Evolutionary conservation across 2,113 vertebrate genomes (phyloP), one percentile per base, ranked within the genome.

Genomic region (Oryzias curvinotus): DNA sequence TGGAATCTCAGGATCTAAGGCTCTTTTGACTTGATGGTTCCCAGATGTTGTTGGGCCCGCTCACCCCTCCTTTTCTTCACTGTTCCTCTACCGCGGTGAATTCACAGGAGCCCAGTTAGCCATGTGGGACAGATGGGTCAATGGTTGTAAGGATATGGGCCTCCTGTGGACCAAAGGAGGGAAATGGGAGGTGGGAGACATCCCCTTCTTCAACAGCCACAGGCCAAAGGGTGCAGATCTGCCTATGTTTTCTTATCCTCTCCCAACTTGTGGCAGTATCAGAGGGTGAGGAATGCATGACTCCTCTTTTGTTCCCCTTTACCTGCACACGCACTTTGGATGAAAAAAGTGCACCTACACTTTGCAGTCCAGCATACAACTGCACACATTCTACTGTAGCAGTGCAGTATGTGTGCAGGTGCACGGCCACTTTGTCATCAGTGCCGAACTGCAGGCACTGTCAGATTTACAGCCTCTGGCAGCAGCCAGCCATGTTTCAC

Each of bases 11-110:
- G 88, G 88, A 89, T 81, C 83, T 87, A 70, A 84, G 65, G 79
- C 81, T 80, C 78, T 81, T 75, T 78, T 83, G 78, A 80, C 85
- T 89, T 92, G 92, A 94, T 94, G 89, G 86, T 88, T 94, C 91
- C 93, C 93, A 95, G 93, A 94, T 95, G 93, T 92, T 90, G 68
- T 41, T 36, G 73, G 65, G 83, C 87, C 84, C 80, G 74, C 19
- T 71, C 59, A 15, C 41, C 63, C 71, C 83, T 68, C 81, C 83
- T 64, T 58, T 68, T 63, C 46, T 42, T 54, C 78, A 53, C 58
- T 64, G 72, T 68, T 85, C 73, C 85, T 88, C 62, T 65, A 72
- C 85, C 72, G 77, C 30, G 74, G 60, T 73, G 74, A 87, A 88
- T 83, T 82, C 85, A 88, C 87, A 90, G 87, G 86, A 87, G 88